Evolutionary conservation across 1,140 invertebrate species (phyloP), one percentile per base, ranked within the genome.

Genomic region (Diachasma alloeum): DNA sequence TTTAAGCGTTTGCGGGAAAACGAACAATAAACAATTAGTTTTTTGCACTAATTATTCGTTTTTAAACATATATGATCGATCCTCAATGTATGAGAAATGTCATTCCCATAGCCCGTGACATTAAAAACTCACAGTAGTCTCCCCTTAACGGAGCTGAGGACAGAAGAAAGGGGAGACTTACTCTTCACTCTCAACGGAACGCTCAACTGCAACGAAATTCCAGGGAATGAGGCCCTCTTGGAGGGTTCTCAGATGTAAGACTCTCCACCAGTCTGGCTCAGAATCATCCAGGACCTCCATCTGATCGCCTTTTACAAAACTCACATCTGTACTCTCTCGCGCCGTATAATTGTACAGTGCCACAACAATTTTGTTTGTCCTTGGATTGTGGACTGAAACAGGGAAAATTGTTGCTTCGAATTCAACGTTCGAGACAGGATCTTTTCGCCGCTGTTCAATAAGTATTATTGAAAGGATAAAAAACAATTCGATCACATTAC

Each of bases 181-280:
- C 97, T 98, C 97, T 93, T 98, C 96, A 89, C 96, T 97, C 88
- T 98, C 97, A 10, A 98, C 95, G 42, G 96, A 97, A 85, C 95
- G 94, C 86, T 97, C 96, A 77, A 95, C 93, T 1, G 97, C 97
- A 4, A 98, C 97, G 86, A 97, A 98, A 88, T 98, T 98, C 85
- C 96, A 94, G 0, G 97, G 97, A 81, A 98, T 97, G 76, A 97
- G 93, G 8, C 97, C 97, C 86, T 96, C 95, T 79, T 94, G 92
- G 73, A 95, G 92, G 68, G 95, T 96, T 74, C 91, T 92, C 56
- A 97, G 90, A 87, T 98, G 96, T 75, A 95, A 90, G n/a, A 97
- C 97, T 84, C 94, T 93, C 95, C 97, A 97, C 97, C 97, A 98
- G 88, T 98, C 97, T 13, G 94, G 91, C 86, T 98, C 97, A 79